phyloP scores from a whole-genome alignment of 2,888 invertebrate genomes.

The Amiota communis region DNA sequence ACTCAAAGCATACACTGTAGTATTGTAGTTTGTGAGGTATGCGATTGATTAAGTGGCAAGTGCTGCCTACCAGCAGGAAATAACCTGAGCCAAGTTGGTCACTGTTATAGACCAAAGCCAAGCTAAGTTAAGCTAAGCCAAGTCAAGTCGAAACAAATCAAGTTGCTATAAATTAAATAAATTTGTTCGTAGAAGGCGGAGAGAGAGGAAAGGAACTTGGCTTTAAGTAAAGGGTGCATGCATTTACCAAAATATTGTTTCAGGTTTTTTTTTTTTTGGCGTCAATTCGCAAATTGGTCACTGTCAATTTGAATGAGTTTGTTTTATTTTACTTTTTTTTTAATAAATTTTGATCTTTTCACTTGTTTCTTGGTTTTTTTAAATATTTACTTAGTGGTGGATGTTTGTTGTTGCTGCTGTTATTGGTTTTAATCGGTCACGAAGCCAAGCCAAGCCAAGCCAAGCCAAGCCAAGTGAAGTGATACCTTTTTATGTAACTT shows the following conservation, averaged over 20 bases:
- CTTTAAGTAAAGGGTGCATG: neutral
- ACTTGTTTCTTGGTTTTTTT: neutral
- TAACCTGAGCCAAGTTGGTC: conserved; percentile 16
- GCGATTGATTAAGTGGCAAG: neutral
- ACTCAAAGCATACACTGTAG: neutral
- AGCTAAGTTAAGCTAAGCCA: too few species aligned
- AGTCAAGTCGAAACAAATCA: too few species aligned
- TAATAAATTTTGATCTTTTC: neutral
- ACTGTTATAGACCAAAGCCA: conserved; percentile 14
- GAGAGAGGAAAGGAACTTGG: neutral
- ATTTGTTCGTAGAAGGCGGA: neutral
- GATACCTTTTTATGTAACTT: neutral
- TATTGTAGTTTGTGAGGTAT: neutral
- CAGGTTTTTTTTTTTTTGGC: neutral
- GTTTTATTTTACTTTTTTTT: conserved; percentile 1
- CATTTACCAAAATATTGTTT: neutral
- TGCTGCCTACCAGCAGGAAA: neutral
- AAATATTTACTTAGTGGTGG: too few species aligned
- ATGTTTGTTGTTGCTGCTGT: neutral
- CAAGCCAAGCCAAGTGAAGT: neutral
- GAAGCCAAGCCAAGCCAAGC: conserved; percentile 4
- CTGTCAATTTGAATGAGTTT: conserved; percentile 20
- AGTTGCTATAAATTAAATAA: too few species aligned
- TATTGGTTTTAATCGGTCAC: conserved; percentile 5
- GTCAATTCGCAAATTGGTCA: conserved; percentile 19